phyloP scores from a whole-genome alignment of 2,888 invertebrate species.

The Tipula unca region DNA sequence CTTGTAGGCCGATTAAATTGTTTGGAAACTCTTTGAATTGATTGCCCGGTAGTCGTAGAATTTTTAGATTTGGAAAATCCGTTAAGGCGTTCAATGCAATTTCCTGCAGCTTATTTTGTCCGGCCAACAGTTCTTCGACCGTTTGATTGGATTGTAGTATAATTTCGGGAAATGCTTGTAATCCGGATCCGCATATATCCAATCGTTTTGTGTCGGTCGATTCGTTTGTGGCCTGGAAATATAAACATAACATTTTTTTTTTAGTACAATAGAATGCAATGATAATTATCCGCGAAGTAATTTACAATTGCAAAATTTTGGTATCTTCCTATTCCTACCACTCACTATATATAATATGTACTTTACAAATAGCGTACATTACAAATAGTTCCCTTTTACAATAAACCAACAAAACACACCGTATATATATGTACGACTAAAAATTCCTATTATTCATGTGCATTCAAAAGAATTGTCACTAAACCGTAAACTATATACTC shows the following conservation, averaged over 20 bases:
- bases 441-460: not conserved
- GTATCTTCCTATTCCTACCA: not conserved
- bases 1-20: slow-evolving; percentile 51
- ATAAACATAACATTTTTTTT: slow-evolving; percentile 8
- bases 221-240: slow-evolving; percentile 27
- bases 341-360: not conserved
- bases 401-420: not conserved
- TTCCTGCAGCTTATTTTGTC: slow-evolving; percentile 29
- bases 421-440: not conserved
- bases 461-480: not conserved
- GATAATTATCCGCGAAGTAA: not conserved
- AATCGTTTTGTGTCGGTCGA: slow-evolving; percentile 26
- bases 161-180: slow-evolving; percentile 28
- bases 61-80: slow-evolving; percentile 32
- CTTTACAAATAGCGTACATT: not conserved
- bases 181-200: slow-evolving; percentile 28
- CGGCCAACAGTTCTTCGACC: slow-evolving; percentile 31
- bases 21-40: slow-evolving; percentile 51
- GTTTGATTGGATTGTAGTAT: slow-evolving; percentile 27
- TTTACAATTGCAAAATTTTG: not conserved
- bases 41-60: slow-evolving; percentile 46
- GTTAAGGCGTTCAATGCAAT: slow-evolving; percentile 28
- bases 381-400: not conserved
- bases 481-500: not conserved
- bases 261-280: not conserved